A percentile compares a stretch with the other conserved stretches of the same genome.
Conservation (phyloP, 2,888 invertebrate genomes). For the Papilio protenor region DNA sequence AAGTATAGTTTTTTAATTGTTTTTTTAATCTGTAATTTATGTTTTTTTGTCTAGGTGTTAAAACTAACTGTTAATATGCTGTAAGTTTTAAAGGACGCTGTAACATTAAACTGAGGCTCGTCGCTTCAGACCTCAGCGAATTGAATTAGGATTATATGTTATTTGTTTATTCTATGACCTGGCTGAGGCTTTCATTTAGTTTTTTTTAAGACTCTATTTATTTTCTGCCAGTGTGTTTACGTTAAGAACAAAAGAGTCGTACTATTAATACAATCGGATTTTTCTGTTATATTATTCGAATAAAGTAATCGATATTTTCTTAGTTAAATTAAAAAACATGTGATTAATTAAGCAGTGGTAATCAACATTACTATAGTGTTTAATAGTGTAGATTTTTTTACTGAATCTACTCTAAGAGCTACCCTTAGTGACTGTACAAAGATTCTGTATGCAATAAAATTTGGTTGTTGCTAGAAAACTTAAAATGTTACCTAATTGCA, state of each 20-base stretch:
- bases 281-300: background rate
- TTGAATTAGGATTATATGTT: slow-evolving; percentile 52
- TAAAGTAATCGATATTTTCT: slow-evolving; percentile 3
- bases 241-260: slow-evolving; percentile 27
- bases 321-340: background rate
- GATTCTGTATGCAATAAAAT: background rate
- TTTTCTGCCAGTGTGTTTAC: slow-evolving; percentile 36
- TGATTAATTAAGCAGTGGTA: too few relatives aligned
- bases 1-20: too few relatives aligned
- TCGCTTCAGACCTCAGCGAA: slow-evolving; percentile 40
- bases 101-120: slow-evolving; percentile 29
- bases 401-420: too few relatives aligned
- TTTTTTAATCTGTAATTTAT: too few relatives aligned
- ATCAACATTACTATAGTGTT: too few relatives aligned
- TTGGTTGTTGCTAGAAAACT: background rate
- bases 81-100: slow-evolving; percentile 9
- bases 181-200: slow-evolving; percentile 37
- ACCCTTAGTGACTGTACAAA: too few relatives aligned
- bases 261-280: slow-evolving; percentile 17
- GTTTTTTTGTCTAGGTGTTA: background rate
- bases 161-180: slow-evolving; percentile 50
- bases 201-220: slow-evolving; percentile 24
- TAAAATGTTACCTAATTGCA: background rate
- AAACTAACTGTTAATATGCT: background rate
- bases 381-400: too few relatives aligned